Evolutionary conservation across 2,888 invertebrate genomes (phyloP).

Genomic region (Tetanocera ferruginea): DNA sequence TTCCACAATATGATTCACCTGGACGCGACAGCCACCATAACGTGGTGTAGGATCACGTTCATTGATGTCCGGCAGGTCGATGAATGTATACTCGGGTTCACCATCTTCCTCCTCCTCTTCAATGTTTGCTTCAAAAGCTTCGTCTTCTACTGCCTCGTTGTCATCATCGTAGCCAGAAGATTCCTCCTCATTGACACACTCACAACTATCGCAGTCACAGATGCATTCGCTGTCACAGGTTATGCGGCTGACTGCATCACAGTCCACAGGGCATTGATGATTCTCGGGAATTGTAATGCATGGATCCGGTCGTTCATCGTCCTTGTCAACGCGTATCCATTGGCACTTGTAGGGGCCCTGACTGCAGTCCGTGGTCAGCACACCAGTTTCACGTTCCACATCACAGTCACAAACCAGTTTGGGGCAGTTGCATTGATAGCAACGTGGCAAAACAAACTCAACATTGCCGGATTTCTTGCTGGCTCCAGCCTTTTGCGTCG

Average conservation of each 20-base stretch:
- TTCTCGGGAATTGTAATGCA: conserved; percentile 51
- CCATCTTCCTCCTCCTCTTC: conserved; percentile 45
- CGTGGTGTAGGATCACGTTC: neutral
- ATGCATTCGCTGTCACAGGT: conserved; percentile 37
- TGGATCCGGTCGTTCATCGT: conserved; percentile 42
- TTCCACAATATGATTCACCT: conserved; percentile 20
- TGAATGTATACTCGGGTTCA: conserved; percentile 29
- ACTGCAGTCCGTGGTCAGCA: conserved; percentile 58
- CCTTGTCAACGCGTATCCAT: conserved; percentile 57
- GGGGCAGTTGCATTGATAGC: conserved; percentile 55
- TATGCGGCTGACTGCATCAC: conserved; percentile 47
- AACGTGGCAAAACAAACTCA: conserved; percentile 52
- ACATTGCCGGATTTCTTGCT: conserved; percentile 46
- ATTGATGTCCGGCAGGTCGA: conserved; percentile 25
- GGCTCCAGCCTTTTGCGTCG: neutral
- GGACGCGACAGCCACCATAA: conserved; percentile 31
- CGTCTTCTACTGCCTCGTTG: conserved; percentile 6
- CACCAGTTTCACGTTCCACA: conserved; percentile 56
- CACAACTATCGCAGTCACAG: conserved; percentile 46
- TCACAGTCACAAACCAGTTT: conserved; percentile 61
- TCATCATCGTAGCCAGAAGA: conserved; percentile 38
- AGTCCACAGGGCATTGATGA: conserved; percentile 64
- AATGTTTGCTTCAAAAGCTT: conserved; percentile 17
- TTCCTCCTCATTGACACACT: conserved; percentile 18
- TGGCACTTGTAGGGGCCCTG: conserved; percentile 62